These are phyloP conservation scores for Blennius ocellaris DNA, from an alignment of 2,113 vertebrate species.

Conservation along the genomic window DNA sequence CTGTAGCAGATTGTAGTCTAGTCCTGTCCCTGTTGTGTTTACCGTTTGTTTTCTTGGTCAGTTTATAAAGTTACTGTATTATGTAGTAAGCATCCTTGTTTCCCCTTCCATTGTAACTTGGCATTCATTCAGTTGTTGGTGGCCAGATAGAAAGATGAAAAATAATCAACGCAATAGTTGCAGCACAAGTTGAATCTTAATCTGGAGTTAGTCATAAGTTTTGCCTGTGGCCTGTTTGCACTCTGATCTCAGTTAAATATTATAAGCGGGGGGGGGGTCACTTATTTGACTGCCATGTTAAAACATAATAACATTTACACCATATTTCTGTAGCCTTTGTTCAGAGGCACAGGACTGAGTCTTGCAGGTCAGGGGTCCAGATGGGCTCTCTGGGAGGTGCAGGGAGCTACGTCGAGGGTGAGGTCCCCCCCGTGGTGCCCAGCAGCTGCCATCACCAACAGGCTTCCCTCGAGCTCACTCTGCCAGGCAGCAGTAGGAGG, in stretches of 20 bases:
- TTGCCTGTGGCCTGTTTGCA: not conserved
- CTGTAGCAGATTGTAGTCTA: not conserved
- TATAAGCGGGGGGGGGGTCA: not conserved
- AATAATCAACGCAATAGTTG: not conserved
- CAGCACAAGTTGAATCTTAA: not conserved
- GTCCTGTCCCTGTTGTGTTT: too few species aligned
- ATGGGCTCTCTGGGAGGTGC: slow-evolving; percentile 25
- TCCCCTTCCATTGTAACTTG: too few species aligned
- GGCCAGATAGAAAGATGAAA: not conserved
- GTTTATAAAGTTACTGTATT: too few species aligned
- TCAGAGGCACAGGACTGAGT: not conserved
- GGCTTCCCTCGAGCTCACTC: slow-evolving; percentile 41
- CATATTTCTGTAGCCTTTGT: not conserved
- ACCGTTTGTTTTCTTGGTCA: too few species aligned
- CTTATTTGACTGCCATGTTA: not conserved
- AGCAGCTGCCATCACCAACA: slow-evolving; percentile 49
- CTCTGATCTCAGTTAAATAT: not conserved
- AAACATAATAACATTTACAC: not conserved
- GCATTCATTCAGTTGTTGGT: too few species aligned
- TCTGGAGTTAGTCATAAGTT: not conserved
- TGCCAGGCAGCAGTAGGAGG: slow-evolving; percentile 41
- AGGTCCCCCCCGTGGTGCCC: slow-evolving; percentile 50
- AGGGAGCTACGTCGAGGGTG: slow-evolving; percentile 12
- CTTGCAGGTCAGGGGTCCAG: slow-evolving; percentile 19
- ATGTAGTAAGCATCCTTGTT: too few species aligned